phyloP scores from a whole-genome alignment of 2,888 invertebrate genomes.

The Salticus scenicus region DNA sequence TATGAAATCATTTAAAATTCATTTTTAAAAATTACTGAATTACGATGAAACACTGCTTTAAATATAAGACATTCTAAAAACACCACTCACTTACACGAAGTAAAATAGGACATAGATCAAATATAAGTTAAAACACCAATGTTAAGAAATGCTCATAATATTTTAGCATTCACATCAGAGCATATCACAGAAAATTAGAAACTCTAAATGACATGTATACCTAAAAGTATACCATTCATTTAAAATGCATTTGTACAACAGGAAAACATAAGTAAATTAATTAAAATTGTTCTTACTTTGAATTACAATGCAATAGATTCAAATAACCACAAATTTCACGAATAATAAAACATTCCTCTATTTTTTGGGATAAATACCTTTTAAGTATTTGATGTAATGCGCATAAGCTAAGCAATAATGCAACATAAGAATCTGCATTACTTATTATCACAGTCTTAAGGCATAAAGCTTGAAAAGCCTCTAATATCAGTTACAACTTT shows the following conservation, averaged over 20 bases:
- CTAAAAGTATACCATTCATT: background rate
- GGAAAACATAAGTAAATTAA: background rate
- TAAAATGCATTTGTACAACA: background rate
- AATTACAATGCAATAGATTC: background rate
- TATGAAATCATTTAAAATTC: too few species aligned
- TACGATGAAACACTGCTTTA: background rate
- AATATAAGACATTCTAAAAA: too few species aligned
- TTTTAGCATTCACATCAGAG: background rate
- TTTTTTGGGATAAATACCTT: background rate
- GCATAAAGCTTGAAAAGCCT: constrained; percentile 22
- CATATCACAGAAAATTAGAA: constrained; percentile 7
- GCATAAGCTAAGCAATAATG: background rate
- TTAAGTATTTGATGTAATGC: background rate
- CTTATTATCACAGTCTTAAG: constrained; percentile 50
- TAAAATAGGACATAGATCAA: too few species aligned
- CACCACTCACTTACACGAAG: too few species aligned
- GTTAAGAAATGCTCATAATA: background rate
- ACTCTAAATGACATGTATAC: background rate
- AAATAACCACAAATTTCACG: too few species aligned
- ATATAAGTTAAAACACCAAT: background rate
- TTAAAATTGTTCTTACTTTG: background rate
- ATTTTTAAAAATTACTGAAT: too few species aligned
- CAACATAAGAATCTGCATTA: constrained; percentile 20
- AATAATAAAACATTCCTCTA: background rate
- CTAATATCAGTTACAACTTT: background rate